A percentile compares a stretch with the other conserved stretches of the same genome.
Evolutionary conservation across 1,140 invertebrate genomes (phyloP).

Genomic region (Cepaea nemoralis): DNA sequence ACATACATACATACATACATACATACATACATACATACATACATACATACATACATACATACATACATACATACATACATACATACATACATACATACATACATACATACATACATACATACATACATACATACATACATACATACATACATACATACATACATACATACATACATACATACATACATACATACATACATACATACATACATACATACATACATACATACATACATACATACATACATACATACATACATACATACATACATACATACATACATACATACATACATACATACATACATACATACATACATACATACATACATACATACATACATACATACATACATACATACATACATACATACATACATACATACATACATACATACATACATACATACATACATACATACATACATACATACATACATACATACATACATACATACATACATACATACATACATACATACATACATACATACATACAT

Average conservation of each 20-base stretch:
- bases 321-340: neutral
- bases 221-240: neutral
- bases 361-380: neutral
- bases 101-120: neutral
- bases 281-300: neutral
- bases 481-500: too few relatives aligned
- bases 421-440: neutral
- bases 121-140: neutral
- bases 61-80: neutral
- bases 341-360: neutral
- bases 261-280: neutral
- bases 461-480: too few relatives aligned
- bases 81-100: neutral
- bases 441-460: neutral
- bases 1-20: neutral
- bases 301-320: neutral
- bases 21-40: neutral
- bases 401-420: neutral
- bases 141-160: neutral
- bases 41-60: neutral
- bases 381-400: neutral
- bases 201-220: neutral
- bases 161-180: neutral
- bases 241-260: neutral
- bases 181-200: neutral